Conservation (phyloP, 2,888 invertebrate species). For the Drymonia ruficornis region DNA sequence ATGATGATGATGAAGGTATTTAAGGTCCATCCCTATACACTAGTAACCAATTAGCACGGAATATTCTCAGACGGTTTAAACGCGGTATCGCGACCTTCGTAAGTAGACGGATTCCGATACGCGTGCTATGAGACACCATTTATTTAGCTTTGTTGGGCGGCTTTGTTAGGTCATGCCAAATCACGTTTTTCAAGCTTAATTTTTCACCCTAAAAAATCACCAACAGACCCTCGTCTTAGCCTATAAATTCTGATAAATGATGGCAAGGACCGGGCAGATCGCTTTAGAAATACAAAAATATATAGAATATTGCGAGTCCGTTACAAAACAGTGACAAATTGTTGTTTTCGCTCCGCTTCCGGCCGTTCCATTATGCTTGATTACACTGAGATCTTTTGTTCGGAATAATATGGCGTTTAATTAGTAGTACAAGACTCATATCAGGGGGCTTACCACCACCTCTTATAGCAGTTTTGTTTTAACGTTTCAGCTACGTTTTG, state of each 20-base stretch:
- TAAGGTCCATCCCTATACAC: too few species aligned
- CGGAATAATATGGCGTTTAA: constrained; percentile 22
- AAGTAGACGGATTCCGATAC: too few species aligned
- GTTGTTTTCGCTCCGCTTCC: constrained; percentile 38
- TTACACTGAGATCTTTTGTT: constrained; percentile 45
- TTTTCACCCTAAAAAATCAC: neutral
- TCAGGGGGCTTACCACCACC: too few species aligned
- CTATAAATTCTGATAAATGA: constrained; percentile 48
- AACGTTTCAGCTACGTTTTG: too few species aligned
- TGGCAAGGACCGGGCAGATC: constrained; percentile 35
- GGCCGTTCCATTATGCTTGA: constrained; percentile 49
- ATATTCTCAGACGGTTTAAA: too few species aligned
- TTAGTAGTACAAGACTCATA: too few species aligned
- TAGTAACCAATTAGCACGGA: too few species aligned
- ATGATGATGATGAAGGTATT: too few species aligned
- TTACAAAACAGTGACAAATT: constrained; percentile 58
- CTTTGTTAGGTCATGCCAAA: neutral
- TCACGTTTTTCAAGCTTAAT: neutral
- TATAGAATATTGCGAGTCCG: constrained; percentile 35
- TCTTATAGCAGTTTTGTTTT: too few species aligned
- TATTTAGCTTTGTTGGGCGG: too few species aligned
- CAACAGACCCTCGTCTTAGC: constrained; percentile 3
- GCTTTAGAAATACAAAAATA: constrained; percentile 45
- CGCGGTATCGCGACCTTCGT: too few species aligned
- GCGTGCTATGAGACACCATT: too few species aligned